Evolutionary conservation across 1,140 invertebrate genomes (phyloP), one percentile per base, ranked within the genome.

Genomic region (Drosophila sp.): DNA sequence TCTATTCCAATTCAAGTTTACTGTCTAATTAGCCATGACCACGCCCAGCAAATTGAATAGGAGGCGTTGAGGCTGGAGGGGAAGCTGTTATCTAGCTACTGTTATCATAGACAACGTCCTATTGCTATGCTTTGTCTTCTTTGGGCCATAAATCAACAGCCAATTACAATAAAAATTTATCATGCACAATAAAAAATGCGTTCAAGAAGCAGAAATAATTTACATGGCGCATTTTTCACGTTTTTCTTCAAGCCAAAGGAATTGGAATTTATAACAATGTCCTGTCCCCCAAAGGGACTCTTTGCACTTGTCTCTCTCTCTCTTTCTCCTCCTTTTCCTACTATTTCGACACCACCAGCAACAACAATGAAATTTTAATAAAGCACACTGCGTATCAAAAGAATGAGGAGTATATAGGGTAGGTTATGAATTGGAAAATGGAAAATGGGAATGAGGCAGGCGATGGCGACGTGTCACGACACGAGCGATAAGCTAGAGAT

Each of bases 161-260:
- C 81, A 86, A 86, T 86, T 86, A 86, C 81, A 86, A 86, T 87
- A 86, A 81, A 86, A 86, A 86, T 86, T 87, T 86, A 86, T 86
- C 78, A 82, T 87, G 82, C 82, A 86, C 82, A 86, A 86, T 87
- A 87, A 82, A 86, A 78, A 81, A 59, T 67, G 62, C 38, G 70
- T 76, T 59, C 61, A 45, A 67, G 74, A 78, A 74, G 82, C 78
- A 58, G 59, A 86, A 86, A 86, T 86, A 86, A 86, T 86, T 86
- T 86, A 87, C 81, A 86, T 86, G 78, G 78, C 66, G 82, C 82
- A 86, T 86, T 86, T 86, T 86, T 82, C 83, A 82, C 82, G 87
- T 86, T 81, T 81, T 81, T 73, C 64, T 78, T 45, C 40, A 61
- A 76, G 38, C 54, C 18, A 38, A 58, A 53, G 54, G 54, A 72